These are phyloP conservation scores for Pemphigus obesinymphae DNA, from an alignment of 1,140 invertebrate species.

Conservation along the genomic window DNA sequence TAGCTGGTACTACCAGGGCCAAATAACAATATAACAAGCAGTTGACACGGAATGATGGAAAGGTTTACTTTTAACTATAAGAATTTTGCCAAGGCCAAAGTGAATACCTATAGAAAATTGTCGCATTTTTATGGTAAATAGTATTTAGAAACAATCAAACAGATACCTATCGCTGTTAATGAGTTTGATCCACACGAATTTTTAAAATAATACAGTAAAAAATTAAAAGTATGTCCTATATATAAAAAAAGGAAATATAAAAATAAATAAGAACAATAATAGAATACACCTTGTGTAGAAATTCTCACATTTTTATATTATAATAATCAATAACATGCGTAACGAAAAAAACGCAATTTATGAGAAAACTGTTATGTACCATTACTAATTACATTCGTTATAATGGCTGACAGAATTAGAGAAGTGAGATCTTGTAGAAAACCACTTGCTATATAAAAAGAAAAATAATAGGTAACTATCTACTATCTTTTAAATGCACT, in stretches of 20 bases:
- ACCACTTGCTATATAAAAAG: background rate
- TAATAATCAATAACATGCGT: background rate
- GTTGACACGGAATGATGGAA: constrained; percentile 34
- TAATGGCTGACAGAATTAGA: constrained; percentile 8
- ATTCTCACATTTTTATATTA: constrained; percentile 10
- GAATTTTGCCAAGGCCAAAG: background rate
- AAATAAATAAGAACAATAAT: background rate
- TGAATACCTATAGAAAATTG: background rate
- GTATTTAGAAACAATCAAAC: background rate
- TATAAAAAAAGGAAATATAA: background rate
- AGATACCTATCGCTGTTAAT: background rate
- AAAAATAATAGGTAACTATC: constrained; percentile 2
- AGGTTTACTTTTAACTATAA: constrained; percentile 11
- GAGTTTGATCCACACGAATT: background rate
- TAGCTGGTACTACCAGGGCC: constrained; percentile 30
- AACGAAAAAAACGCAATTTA: background rate
- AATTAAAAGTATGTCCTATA: too few species aligned
- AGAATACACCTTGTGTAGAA: background rate
- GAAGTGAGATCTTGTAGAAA: constrained; percentile 6
- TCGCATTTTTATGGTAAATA: background rate
- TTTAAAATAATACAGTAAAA: background rate
- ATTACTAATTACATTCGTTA: constrained; percentile 36
- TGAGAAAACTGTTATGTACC: constrained; percentile 8
- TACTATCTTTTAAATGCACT: too few species aligned
- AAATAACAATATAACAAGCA: constrained; percentile 36